Conservation (phyloP, 2,113 vertebrate species). For the Psilopsiagon aurifrons region DNA sequence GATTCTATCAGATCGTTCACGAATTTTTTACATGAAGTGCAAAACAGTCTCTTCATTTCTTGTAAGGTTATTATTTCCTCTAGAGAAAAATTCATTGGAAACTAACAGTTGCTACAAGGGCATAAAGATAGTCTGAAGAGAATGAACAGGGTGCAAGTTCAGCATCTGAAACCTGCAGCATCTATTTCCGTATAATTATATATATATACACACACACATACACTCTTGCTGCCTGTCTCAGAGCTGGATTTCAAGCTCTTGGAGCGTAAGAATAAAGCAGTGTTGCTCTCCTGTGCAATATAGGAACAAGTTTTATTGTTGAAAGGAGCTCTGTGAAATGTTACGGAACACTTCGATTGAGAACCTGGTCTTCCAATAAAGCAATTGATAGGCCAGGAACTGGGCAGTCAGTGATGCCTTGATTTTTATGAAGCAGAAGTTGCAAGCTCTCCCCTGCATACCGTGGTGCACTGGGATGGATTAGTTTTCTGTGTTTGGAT, state of each 20-base stretch:
- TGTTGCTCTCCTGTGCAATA: neutral
- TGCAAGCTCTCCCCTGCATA: neutral
- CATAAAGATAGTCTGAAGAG: neutral
- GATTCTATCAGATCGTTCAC: neutral
- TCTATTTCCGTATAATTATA: neutral
- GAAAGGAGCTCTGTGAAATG: neutral
- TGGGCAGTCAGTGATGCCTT: neutral
- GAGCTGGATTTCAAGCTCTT: neutral
- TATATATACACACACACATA: fast-evolving
- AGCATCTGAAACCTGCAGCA: neutral
- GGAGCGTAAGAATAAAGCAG: neutral
- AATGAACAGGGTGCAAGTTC: neutral
- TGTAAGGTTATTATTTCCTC: neutral
- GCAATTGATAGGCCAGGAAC: neutral
- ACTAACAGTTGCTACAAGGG: neutral
- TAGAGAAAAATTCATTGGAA: neutral
- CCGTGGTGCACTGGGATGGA: neutral
- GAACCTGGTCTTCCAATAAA: neutral
- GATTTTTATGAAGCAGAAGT: neutral
- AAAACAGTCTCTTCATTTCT: neutral
- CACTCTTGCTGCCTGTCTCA: neutral
- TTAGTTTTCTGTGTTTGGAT: neutral
- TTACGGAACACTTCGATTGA: neutral
- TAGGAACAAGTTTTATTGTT: neutral
- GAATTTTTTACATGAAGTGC: neutral